Percentiles rank a stretch among this genome's conserved stretches.
Conservation (phyloP, 2,797 vertebrate species). For the Falco peregrinus region DNA sequence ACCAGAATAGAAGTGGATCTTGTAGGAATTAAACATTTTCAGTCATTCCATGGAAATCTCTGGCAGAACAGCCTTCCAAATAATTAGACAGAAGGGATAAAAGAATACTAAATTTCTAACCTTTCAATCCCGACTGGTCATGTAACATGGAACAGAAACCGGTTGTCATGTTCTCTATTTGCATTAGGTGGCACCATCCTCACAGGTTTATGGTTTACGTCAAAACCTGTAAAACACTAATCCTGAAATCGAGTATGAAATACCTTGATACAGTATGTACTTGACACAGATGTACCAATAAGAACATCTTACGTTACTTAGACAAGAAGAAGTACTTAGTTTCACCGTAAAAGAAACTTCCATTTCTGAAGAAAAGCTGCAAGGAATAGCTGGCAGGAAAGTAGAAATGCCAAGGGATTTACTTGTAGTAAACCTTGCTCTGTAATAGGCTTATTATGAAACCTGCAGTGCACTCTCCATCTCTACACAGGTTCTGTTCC, state of each 20-base stretch:
- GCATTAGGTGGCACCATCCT: slow-evolving; percentile 61
- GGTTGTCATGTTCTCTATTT: neutral
- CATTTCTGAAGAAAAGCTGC: neutral
- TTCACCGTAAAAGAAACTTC: neutral
- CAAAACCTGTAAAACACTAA: neutral
- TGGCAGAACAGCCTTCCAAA: neutral
- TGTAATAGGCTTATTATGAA: neutral
- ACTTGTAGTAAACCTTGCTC: neutral
- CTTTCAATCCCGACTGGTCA: neutral
- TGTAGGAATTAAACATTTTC: neutral
- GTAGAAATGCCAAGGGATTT: neutral
- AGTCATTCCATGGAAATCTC: neutral
- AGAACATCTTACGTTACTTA: neutral
- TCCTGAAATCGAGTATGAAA: neutral
- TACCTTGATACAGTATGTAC: neutral
- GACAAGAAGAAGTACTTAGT: neutral
- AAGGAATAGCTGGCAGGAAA: neutral
- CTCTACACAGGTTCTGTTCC: neutral
- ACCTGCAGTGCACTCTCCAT: neutral
- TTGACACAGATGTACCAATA: neutral
- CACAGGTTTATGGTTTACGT: neutral
- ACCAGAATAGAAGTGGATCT: neutral
- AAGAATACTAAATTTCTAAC: neutral
- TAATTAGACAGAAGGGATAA: neutral
- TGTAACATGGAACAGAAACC: neutral